Base-by-base conservation (phyloP, 2,113 vertebrate species). In the Eulemur macaco region DNA sequence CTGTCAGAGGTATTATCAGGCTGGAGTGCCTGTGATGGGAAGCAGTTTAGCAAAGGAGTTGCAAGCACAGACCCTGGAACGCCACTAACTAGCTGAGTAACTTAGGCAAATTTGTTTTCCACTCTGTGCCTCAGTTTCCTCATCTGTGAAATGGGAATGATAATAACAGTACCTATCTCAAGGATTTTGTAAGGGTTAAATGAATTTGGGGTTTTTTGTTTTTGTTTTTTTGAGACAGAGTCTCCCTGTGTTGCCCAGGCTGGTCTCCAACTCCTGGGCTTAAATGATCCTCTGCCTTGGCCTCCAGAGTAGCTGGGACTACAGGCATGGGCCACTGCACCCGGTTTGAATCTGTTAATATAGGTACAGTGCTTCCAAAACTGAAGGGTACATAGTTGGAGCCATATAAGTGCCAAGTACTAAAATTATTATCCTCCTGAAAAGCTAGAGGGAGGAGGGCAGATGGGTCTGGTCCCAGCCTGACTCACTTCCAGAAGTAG, bases 401-500 rank as follows among this genome's bases (percentile, higher is more conserved):
- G 17, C 39, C 56, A n/a, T 13, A 1, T 42, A 85, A 78, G 42
- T 60, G 45, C 85, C 87, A 81, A 54, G 45, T 27, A 60, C 34
- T 71, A 73, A 91, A 93, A 89, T 73, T 74, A 58, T 90, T 42
- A 63, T 52, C 92, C n/a, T 1, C 63, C 27, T 60, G 73, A 82
- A 69, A 76, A 96, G 37, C 0, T 0, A 42, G 0, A 3, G 78
- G 31, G n/a, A 71, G 31, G 50, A 56, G 3, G 29, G 2, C 52
- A 69, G 63, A 27, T 66, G 18, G 37, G 0, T 0, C 3, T 1
- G 34, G 27, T 15, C 25, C 11, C 0, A 25, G 3, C 0, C 47
- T 0, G 0, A 98, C 99, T 98, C 97, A 99, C 99, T 2, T 99
- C 99, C 98, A 99, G 99, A 86, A 99, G 99, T 76, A 99, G 98